These are phyloP conservation scores for Anadara kagoshimensis DNA, from an alignment of 1,140 invertebrate species.

Conservation along the genomic window DNA sequence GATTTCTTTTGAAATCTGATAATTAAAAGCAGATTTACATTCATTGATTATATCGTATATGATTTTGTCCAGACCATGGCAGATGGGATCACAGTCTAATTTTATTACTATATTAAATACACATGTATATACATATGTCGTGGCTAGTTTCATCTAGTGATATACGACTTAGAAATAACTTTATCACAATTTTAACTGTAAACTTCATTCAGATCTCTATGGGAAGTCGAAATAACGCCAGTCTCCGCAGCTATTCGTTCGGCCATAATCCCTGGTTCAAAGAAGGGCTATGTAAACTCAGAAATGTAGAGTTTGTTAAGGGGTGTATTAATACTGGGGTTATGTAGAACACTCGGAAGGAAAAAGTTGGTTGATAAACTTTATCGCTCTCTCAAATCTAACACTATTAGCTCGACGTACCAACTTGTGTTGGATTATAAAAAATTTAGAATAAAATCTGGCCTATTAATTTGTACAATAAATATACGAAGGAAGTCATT, in stretches of 20 bases:
- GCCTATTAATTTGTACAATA: too few species aligned
- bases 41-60: too few species aligned
- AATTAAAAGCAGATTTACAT: too few species aligned
- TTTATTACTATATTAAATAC: too few species aligned
- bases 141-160: neutral
- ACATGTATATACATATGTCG: too few species aligned
- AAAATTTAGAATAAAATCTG: neutral
- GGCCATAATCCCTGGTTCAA: constrained; percentile 25
- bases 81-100: too few species aligned
- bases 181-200: constrained; percentile 20
- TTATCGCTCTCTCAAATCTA: constrained; percentile 13
- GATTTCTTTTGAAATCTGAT: too few species aligned
- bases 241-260: neutral
- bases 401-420: constrained; percentile 18
- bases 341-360: constrained; percentile 20
- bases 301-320: constrained; percentile 3
- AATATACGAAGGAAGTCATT: too few species aligned
- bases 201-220: constrained; percentile 24
- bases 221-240: constrained; percentile 23
- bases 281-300: constrained; percentile 17
- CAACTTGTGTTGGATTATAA: constrained; percentile 19
- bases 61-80: too few species aligned
- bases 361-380: constrained; percentile 20
- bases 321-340: constrained; percentile 24
- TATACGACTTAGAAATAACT: constrained; percentile 22